Base-by-base conservation (phyloP, 2,888 invertebrate species). In the Drosophila fulvimacula region DNA sequence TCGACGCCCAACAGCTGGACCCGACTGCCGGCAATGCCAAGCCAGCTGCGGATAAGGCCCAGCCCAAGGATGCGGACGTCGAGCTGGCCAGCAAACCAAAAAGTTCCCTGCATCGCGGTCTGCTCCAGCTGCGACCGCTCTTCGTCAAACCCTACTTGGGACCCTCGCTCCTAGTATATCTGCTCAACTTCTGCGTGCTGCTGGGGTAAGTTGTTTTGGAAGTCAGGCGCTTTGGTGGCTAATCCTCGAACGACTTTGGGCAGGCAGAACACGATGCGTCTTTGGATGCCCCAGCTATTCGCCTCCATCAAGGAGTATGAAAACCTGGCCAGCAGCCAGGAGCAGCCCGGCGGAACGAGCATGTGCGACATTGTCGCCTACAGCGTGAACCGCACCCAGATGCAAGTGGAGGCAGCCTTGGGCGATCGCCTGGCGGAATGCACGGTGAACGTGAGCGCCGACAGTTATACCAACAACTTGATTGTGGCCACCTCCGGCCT, bases 271-370 rank as follows among this genome's bases (percentile, higher is more conserved):
- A 96, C 97, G 0, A 93, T 97, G 57, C 95, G 97, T 27, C 93
- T 97, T 48, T 97, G 97, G 97, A 94, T 97, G 77, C 97, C 97
- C 0, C 96, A 97, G 90, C 93, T 97, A 32, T 97, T 97, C 73
- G 95, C 95, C 57, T 95, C 96, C 92, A 95, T 96, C 17, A 92
- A 92, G 46, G 92, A 93, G 49, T 93, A 92, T 78, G 92, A 93
- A 55, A 91, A 91, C 49, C 82, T 91, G 89, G 91, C 71, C n/a
- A 51, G 24, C 27, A 52, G 27, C 19, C 21, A 59, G 15, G 9
- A 19, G 0, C 59, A 39, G 0, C 24, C 63, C 2, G 11, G 3
- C 3, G 21, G 57, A 38, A 78, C 52, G 0, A 75, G 77, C 56
- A 81, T 92, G 5, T 92, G 91, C 72, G 70, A 34, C 30, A 91